A percentile compares a stretch with the other conserved stretches of the same genome.
Evolutionary conservation across 2,888 invertebrate genomes (phyloP).

Genomic region (Eupithecia tripunctaria): DNA sequence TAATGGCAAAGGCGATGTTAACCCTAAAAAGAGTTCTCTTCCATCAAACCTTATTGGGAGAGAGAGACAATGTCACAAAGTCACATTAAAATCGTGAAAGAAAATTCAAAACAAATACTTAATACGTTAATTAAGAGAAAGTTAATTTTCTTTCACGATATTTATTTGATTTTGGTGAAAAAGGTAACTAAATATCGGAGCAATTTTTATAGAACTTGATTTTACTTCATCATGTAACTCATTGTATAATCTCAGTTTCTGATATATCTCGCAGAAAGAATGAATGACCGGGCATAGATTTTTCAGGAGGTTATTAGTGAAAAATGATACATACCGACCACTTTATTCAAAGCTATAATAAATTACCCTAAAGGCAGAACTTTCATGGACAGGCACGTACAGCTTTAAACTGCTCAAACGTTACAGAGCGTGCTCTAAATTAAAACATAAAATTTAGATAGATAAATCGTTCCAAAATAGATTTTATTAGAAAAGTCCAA

Average conservation of each 20-base stretch:
- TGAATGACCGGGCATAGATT: neutral
- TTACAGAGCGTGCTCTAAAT: conserved; percentile 20
- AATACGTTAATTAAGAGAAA: no score
- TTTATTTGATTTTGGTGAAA: no score
- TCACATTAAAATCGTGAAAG: neutral
- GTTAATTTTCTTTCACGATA: neutral
- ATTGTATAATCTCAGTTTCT: neutral
- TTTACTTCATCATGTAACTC: neutral
- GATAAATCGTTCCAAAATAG: neutral
- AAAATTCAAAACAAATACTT: neutral
- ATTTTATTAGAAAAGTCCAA: neutral
- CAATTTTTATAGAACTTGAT: neutral
- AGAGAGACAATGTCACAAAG: no score
- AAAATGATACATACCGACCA: neutral
- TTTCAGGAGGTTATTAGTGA: neutral
- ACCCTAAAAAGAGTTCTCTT: no score
- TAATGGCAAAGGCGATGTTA: no score
- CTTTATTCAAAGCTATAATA: conserved; percentile 1
- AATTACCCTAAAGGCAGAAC: conserved; percentile 11
- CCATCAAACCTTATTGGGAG: no score
- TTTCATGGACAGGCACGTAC: conserved; percentile 27
- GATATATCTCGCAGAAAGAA: neutral
- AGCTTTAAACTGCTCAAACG: conserved; percentile 5
- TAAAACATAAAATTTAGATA: conserved; percentile 9
- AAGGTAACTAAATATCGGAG: neutral